These are phyloP conservation scores for Atta texana DNA, from an alignment of 1,140 invertebrate genomes.

Conservation along the genomic window DNA sequence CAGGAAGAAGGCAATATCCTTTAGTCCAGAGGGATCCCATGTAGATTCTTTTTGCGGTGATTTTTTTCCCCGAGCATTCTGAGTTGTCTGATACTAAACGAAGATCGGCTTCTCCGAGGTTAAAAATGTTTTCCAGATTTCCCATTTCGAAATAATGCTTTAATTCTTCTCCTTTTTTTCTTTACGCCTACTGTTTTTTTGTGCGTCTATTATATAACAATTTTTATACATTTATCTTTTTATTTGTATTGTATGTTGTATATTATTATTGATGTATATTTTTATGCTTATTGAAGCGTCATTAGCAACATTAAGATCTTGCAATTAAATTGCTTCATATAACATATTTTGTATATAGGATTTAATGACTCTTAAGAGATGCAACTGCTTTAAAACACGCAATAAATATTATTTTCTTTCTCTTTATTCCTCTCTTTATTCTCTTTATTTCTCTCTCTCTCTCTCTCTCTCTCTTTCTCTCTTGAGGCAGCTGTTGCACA, in stretches of 20 bases:
- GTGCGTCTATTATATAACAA: background rate
- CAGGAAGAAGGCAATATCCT: background rate
- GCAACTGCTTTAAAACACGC: background rate
- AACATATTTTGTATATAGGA: background rate
- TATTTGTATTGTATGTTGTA: background rate
- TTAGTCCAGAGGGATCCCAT: background rate
- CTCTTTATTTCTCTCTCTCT: background rate
- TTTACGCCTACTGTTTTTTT: background rate
- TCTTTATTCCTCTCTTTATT: background rate
- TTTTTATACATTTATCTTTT: background rate
- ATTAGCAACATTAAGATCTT: background rate
- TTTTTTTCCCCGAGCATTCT: background rate
- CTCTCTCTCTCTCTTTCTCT: background rate
- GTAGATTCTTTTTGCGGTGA: background rate
- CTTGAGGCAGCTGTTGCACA: slow-evolving; percentile 39
- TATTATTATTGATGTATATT: background rate
- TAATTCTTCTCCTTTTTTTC: background rate
- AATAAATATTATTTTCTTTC: slow-evolving; percentile 23
- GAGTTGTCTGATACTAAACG: background rate
- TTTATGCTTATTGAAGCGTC: background rate
- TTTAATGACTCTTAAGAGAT: slow-evolving; percentile 24
- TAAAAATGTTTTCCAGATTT: background rate
- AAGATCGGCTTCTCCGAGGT: background rate
- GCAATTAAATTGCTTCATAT: background rate
- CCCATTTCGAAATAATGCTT: background rate